Percentiles rank a stretch among this genome's conserved stretches.
These are phyloP conservation scores for Eurosta solidaginis DNA, from an alignment of 1,140 invertebrate species.

Conservation along the genomic window DNA sequence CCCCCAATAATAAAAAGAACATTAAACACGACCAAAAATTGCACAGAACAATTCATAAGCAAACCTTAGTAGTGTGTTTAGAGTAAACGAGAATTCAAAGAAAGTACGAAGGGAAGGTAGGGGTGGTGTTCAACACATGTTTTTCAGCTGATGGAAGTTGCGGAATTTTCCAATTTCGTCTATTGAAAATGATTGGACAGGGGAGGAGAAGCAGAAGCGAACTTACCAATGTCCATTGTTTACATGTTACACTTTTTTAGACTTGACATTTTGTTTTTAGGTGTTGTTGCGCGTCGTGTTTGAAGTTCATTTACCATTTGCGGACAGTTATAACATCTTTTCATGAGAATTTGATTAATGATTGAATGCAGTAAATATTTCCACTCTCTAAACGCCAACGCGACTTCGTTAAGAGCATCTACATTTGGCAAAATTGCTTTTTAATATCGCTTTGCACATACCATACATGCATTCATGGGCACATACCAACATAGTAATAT, in stretches of 20 bases:
- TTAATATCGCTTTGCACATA: background rate
- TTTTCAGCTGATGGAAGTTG: background rate
- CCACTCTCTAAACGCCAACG: background rate
- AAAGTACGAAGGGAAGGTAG: background rate
- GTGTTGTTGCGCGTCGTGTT: background rate
- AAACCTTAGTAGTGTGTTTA: background rate
- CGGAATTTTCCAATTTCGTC: background rate
- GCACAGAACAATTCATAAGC: background rate
- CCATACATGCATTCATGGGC: background rate
- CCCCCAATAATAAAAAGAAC: background rate
- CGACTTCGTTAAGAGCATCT: background rate
- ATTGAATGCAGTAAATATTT: constrained; percentile 1
- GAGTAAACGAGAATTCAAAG: background rate
- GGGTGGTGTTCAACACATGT: background rate
- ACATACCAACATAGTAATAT: background rate
- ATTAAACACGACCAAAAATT: background rate
- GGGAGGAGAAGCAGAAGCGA: background rate
- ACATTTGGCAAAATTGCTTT: background rate
- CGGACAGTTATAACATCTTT: constrained; percentile 25
- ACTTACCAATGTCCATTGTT: background rate
- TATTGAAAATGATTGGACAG: background rate
- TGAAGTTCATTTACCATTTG: constrained; percentile 20
- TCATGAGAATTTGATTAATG: constrained; percentile 21
- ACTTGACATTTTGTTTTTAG: background rate
- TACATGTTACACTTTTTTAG: background rate